Conservation (phyloP, 2,797 vertebrate genomes). For the Scolopax rusticola region DNA sequence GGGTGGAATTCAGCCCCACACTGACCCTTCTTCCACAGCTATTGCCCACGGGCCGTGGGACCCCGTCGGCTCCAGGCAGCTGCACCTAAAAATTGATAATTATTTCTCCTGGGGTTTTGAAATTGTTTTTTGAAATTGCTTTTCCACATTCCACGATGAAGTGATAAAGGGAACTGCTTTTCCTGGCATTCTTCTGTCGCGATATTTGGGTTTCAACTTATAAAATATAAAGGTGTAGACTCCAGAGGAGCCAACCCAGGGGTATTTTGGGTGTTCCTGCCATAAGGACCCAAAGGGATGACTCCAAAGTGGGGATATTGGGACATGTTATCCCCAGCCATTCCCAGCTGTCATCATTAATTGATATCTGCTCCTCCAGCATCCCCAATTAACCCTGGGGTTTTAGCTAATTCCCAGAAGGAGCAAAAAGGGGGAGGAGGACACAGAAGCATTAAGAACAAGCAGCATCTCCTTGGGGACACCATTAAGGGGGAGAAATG, state of each 20-base stretch:
- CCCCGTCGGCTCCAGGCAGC: background rate
- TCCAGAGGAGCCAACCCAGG: accelerated
- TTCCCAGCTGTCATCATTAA: background rate
- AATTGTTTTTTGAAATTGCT: background rate
- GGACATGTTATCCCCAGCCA: background rate
- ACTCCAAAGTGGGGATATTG: accelerated
- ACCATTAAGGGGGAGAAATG: background rate
- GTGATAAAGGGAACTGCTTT: background rate
- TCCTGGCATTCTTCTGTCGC: accelerated
- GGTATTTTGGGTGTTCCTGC: background rate
- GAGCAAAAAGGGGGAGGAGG: no score
- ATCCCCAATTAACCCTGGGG: background rate
- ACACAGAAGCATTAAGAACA: background rate
- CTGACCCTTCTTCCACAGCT: background rate
- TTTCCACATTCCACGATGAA: background rate
- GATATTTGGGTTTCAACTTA: background rate
- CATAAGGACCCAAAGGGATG: accelerated
- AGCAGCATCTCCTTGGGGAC: background rate
- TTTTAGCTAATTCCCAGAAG: background rate
- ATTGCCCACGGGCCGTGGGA: background rate
- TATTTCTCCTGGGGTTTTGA: background rate
- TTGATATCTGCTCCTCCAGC: background rate
- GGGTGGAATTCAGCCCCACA: background rate
- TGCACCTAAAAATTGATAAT: background rate
- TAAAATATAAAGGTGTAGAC: background rate